Evolutionary conservation across 2,888 invertebrate genomes (phyloP).

Genomic region (Nomada flava): DNA sequence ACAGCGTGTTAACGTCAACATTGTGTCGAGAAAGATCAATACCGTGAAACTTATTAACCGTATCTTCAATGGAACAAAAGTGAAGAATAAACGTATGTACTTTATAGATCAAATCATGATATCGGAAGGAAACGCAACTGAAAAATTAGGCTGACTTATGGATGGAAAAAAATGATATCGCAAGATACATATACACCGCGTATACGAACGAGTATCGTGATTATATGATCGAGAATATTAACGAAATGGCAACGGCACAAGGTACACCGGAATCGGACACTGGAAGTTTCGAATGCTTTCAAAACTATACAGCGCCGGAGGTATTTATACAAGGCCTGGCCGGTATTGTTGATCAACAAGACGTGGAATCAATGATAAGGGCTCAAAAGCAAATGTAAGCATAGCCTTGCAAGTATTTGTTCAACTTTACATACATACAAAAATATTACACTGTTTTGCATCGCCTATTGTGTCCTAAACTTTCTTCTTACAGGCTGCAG

Average conservation of each 20-base stretch:
- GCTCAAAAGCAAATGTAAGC: conserved; percentile 97
- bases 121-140: not conserved
- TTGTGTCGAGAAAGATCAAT: not conserved
- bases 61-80: not conserved
- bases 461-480: not conserved
- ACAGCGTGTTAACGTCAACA: not conserved
- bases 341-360: conserved; percentile 95
- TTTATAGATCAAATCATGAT: not conserved
- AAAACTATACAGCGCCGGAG: conserved; percentile 95
- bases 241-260: conserved; percentile 81
- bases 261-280: conserved; percentile 85
- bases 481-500: conserved; percentile 89
- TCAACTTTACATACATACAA: not conserved
- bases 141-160: not conserved
- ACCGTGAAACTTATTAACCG: not conserved
- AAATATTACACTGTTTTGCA: not conserved
- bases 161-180: not conserved
- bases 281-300: conserved; percentile 93
- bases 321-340: conserved; percentile 97
- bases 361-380: conserved; percentile 94
- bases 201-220: not conserved
- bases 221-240: not conserved
- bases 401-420: not conserved
- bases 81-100: not conserved
- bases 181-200: not conserved